Conservation (phyloP, 2,797 vertebrate genomes). For the Eulemur coronatus region DNA sequence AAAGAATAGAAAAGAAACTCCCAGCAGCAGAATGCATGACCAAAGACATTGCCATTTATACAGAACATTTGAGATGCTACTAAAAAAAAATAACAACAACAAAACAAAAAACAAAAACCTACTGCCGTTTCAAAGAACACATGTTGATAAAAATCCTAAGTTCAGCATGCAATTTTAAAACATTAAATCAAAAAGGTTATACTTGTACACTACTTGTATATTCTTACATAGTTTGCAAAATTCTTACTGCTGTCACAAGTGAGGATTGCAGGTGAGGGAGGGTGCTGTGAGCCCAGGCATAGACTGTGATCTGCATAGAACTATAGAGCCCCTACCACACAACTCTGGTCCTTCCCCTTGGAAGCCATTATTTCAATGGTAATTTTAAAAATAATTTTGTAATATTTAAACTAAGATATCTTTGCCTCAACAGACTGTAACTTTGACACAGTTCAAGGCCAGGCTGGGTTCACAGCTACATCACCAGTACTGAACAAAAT, state of each 20-base stretch:
- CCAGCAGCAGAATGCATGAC: not conserved
- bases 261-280: not conserved
- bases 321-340: not conserved
- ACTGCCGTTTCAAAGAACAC: not conserved
- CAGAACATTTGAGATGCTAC: not conserved
- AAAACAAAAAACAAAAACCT: not conserved
- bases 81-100: not conserved
- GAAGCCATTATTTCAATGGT: not conserved
- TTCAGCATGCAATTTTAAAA: not conserved
- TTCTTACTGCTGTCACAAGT: accelerated
- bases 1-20: not conserved
- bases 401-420: not conserved
- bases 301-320: not conserved
- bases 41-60: not conserved
- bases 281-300: accelerated
- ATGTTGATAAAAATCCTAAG: not conserved
- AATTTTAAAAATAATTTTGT: not conserved
- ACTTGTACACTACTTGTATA: no score
- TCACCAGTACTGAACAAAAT: not conserved
- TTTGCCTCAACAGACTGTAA: not conserved
- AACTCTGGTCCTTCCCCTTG: not conserved
- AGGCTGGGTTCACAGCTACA: not conserved
- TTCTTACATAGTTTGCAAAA: not conserved
- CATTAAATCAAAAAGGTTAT: not conserved
- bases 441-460: not conserved